Conservation (phyloP, 1,140 invertebrate genomes). For the Lepidostoma basale region DNA sequence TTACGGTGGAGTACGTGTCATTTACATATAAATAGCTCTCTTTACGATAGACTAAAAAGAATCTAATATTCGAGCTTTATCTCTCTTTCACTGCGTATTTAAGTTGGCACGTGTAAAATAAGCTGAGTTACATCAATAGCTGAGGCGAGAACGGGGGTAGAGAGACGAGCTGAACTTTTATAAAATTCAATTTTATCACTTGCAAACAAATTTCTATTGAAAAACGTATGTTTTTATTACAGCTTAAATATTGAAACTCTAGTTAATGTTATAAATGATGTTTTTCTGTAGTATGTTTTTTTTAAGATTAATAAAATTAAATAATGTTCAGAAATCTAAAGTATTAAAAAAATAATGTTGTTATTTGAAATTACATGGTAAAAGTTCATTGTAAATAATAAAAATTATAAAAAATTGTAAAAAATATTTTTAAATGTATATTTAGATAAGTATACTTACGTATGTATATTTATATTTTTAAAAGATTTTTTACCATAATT, state of each 20-base stretch:
- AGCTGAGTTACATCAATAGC: neutral
- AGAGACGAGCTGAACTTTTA: neutral
- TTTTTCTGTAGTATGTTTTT: neutral
- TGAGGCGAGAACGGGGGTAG: too few relatives aligned
- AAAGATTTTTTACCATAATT: too few relatives aligned
- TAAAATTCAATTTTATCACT: neutral
- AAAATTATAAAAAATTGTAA: too few relatives aligned
- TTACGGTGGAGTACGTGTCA: neutral
- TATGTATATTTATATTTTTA: too few relatives aligned
- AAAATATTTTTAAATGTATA: too few relatives aligned
- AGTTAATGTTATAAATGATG: neutral
- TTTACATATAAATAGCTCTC: constrained; percentile 12
- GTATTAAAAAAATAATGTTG: too few relatives aligned
- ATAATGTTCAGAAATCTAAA: too few relatives aligned
- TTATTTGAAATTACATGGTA: too few relatives aligned
- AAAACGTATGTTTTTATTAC: neutral
- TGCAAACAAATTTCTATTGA: neutral
- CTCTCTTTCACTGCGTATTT: neutral
- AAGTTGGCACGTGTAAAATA: constrained; percentile 4
- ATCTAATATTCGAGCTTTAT: neutral
- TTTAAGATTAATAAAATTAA: too few relatives aligned
- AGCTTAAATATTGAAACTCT: neutral
- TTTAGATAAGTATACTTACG: too few relatives aligned
- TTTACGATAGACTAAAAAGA: constrained; percentile 9
- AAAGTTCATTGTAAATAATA: too few relatives aligned